Evolutionary conservation across 2,888 invertebrate genomes (phyloP), one percentile per base, ranked within the genome.

Genomic region (Watsonalla cultraria): DNA sequence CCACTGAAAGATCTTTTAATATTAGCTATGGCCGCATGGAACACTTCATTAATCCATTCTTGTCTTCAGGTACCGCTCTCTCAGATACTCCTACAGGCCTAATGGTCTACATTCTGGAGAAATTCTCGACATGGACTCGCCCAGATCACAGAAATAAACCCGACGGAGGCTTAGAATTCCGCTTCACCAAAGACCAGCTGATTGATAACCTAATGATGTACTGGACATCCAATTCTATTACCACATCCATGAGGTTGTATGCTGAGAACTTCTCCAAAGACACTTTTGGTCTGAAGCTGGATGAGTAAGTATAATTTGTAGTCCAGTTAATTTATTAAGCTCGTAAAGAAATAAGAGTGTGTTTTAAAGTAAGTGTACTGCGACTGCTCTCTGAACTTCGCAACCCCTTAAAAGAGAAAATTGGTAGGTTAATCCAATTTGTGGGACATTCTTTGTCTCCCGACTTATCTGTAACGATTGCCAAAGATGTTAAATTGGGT

Each of bases 101-200:
- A 51, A 95, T 96, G 0, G 94, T 94, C 0, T 96, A 96, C 68
- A 93, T 96, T 52, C 75, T 96, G 53, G 95, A 96, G 74, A 95
- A 95, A 76, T 95, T 95, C 80, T 93, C 94, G 14, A 92, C 93
- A 0, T 94, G 94, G 93, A 95, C 94, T 0, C 91, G 94, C 0
- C 33, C 14, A 0, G 55, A 56, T n/a, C 55, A 64, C 70, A 58
- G 54, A 1, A 15, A 46, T 7, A 50, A 48, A 11, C 51, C 47
- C 0, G 94, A 95, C 66, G 95, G 95, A 13, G 94, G 94, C 6
- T 75, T 96, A 0, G 79, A 84, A 0, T 84, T 92, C 51, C 47
- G 52, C n/a, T 94, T 86, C 70, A 90, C 92, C 0, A 71, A 93
- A 54, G 94, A 94, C 56, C 93, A 94, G 56, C 80, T 96, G 37